Evolutionary conservation across 2,888 invertebrate species (phyloP).

Genomic region (Latheticus oryzae): DNA sequence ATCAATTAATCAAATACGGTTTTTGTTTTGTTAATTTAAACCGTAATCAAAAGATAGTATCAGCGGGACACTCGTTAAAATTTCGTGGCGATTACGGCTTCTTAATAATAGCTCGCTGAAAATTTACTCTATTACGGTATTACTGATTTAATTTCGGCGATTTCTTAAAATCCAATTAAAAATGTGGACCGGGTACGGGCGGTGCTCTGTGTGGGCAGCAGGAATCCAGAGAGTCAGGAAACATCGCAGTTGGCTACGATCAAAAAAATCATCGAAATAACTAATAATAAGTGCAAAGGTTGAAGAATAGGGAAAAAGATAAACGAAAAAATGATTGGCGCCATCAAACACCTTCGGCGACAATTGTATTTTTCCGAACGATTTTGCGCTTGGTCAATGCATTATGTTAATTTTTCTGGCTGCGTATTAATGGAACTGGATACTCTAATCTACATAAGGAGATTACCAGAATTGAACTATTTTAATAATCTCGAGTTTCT

Average conservation of each 20-base stretch:
- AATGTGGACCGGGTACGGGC: conserved; percentile 6
- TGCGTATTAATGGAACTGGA: conserved; percentile 34
- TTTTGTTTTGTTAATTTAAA: conserved; percentile 46
- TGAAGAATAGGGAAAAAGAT: no score
- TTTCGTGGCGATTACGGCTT: conserved; percentile 34
- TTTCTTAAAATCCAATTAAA: conserved; percentile 35
- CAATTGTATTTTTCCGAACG: conserved; percentile 10
- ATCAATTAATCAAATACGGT: conserved; percentile 47
- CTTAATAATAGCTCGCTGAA: conserved; percentile 37
- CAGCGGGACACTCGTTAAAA: conserved; percentile 44
- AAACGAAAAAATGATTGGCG: no score
- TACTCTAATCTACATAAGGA: conserved; percentile 36
- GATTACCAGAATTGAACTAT: conserved; percentile 38
- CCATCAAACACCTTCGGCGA: neutral
- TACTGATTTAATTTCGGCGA: conserved; percentile 35
- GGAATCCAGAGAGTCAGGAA: conserved; percentile 20
- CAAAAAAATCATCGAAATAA: neutral
- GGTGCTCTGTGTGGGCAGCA: conserved; percentile 24
- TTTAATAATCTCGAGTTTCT: conserved; percentile 35
- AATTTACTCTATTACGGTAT: conserved; percentile 35
- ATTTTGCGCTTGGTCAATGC: conserved; percentile 32
- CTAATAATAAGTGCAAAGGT: neutral
- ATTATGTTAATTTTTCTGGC: conserved; percentile 34
- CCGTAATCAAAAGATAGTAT: conserved; percentile 46
- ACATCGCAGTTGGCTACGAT: conserved; percentile 7